A percentile compares a stretch with the other conserved stretches of the same genome.
Conservation (phyloP, 2,113 vertebrate species). For the Calyptommatus sinebrachiatus region DNA sequence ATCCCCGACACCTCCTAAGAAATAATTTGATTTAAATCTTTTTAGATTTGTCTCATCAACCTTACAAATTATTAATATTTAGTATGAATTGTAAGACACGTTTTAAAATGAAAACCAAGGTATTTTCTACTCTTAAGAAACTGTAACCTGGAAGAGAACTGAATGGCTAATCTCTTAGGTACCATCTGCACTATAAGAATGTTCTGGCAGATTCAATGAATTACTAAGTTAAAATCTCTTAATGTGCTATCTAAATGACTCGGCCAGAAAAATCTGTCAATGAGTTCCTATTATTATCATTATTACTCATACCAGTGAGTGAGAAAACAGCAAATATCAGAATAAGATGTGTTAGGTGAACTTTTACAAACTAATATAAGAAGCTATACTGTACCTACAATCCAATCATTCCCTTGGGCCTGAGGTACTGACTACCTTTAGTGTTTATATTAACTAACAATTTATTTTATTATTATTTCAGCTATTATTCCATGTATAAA, state of each 20-base stretch:
- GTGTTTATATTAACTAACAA: too few relatives aligned
- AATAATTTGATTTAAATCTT: not conserved
- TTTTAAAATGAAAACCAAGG: not conserved
- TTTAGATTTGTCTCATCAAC: not conserved
- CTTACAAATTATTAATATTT: not conserved
- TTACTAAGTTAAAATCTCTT: not conserved
- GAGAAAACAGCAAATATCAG: too few relatives aligned
- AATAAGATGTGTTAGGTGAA: too few relatives aligned
- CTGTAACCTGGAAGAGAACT: not conserved
- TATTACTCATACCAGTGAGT: too few relatives aligned
- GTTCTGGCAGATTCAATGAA: not conserved
- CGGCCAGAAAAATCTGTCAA: not conserved
- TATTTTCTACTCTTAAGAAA: accelerated
- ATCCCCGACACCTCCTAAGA: not conserved
- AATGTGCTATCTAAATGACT: not conserved
- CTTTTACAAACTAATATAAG: too few relatives aligned
- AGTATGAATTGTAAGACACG: not conserved
- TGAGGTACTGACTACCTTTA: too few relatives aligned
- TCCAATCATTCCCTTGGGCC: too few relatives aligned
- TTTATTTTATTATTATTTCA: too few relatives aligned
- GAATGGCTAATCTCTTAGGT: not conserved
- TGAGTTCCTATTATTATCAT: too few relatives aligned
- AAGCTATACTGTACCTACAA: too few relatives aligned
- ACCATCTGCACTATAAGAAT: not conserved
- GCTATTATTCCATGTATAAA: too few relatives aligned